Percentiles rank a stretch among this genome's conserved stretches.
These are phyloP conservation scores for Drosophila tani DNA, from an alignment of 1,140 invertebrate genomes.

Conservation along the genomic window DNA sequence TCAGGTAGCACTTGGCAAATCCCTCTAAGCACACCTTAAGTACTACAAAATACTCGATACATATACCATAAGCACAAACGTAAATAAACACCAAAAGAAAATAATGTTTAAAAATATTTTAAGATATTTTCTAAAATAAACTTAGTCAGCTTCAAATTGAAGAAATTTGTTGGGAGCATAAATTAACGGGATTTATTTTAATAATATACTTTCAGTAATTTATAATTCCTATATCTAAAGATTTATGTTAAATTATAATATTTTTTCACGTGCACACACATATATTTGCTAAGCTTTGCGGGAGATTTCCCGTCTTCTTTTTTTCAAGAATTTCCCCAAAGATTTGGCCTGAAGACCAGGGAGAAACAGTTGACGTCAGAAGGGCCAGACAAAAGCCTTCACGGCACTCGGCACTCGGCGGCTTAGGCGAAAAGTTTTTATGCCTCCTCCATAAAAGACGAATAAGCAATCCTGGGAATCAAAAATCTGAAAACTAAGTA, in stretches of 20 bases:
- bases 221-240: background rate
- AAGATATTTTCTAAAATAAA: background rate
- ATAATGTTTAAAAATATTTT: background rate
- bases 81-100: constrained; percentile 20
- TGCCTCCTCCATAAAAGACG: constrained; percentile 27
- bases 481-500: constrained; percentile 69
- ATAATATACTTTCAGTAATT: too few species aligned
- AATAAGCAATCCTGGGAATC: constrained; percentile 56
- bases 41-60: constrained; percentile 75
- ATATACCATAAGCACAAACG: constrained; percentile 36
- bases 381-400: constrained; percentile 46
- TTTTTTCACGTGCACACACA: constrained; percentile 16
- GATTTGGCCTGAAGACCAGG: constrained; percentile 25
- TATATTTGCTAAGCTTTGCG: constrained; percentile 18
- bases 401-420: constrained; percentile 27
- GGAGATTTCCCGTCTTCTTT: constrained; percentile 17
- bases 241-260: background rate
- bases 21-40: constrained; percentile 71
- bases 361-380: constrained; percentile 61
- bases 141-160: too few species aligned
- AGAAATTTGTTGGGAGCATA: rapidly evolving
- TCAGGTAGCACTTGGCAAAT: constrained; percentile 62
- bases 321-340: constrained; percentile 49
- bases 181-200: background rate
- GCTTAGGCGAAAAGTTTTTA: constrained; percentile 62